Percentiles rank a stretch among this genome's conserved stretches.
These are phyloP conservation scores for Andricus curvator DNA, from an alignment of 2,888 invertebrate genomes.

Conservation along the genomic window DNA sequence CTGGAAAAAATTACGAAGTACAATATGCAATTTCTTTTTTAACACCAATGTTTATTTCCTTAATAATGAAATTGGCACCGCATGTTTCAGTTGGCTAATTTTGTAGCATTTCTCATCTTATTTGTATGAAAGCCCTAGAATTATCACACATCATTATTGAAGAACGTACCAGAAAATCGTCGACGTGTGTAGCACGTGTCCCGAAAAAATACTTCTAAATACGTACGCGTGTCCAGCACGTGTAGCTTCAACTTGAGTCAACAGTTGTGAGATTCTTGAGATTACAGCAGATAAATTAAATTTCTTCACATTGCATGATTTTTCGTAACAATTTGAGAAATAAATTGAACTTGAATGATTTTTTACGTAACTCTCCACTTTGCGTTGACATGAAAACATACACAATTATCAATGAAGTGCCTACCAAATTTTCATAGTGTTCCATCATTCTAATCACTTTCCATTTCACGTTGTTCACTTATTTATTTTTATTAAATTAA, in stretches of 20 bases:
- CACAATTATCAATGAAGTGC: neutral
- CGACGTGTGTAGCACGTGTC: slow-evolving; percentile 61
- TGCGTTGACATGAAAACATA: neutral
- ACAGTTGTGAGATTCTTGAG: slow-evolving; percentile 51
- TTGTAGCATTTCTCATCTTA: neutral
- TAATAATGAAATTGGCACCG: neutral
- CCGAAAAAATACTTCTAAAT: slow-evolving; percentile 34
- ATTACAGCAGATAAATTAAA: slow-evolving; percentile 36
- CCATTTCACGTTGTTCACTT: neutral
- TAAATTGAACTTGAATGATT: neutral
- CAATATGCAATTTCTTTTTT: too few species aligned
- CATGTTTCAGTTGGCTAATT: neutral
- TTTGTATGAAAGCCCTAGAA: neutral
- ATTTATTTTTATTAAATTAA: neutral
- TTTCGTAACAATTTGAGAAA: neutral
- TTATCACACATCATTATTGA: neutral
- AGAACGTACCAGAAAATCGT: slow-evolving; percentile 6
- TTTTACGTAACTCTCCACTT: neutral
- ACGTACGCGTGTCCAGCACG: slow-evolving; percentile 17
- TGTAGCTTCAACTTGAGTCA: slow-evolving; percentile 17
- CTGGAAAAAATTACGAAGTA: neutral
- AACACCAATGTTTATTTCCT: neutral
- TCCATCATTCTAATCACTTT: neutral
- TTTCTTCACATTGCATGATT: neutral
- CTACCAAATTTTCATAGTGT: neutral